Evolutionary conservation across 2,888 invertebrate genomes (phyloP).

Genomic region (Drosophila subsilvestris): DNA sequence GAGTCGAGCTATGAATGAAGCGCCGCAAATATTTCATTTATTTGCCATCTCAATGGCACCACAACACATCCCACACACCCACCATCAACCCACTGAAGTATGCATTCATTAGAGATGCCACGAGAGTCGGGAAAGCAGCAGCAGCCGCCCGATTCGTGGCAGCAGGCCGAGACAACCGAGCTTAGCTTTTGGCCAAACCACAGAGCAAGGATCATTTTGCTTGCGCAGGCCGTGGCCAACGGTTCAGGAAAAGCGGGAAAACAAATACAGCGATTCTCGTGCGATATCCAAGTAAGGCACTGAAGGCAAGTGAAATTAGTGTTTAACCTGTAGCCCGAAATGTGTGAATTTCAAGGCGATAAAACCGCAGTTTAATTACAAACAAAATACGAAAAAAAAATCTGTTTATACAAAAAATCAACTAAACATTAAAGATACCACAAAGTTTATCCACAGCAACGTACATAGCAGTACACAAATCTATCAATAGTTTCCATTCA

Average conservation of each 20-base stretch:
- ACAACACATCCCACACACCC: conserved; percentile 11
- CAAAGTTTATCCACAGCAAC: conserved; percentile 2
- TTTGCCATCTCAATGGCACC: conserved; percentile 61
- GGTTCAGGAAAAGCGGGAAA: conserved; percentile 62
- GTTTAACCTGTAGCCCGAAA: conserved; percentile 2
- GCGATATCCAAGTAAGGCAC: conserved; percentile 25
- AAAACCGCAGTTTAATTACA: conserved; percentile 40
- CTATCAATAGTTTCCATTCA: conserved; percentile 22
- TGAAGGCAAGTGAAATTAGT: conserved; percentile 18
- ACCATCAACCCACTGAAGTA: conserved; percentile 51
- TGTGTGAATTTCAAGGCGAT: conserved; percentile 2
- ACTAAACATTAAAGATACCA: conserved; percentile 11
- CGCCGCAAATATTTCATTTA: conserved; percentile 80
- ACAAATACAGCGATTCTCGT: conserved; percentile 32
- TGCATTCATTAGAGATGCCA: conserved; percentile 73
- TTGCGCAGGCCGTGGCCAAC: conserved; percentile 74
- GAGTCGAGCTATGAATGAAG: conserved; percentile 53
- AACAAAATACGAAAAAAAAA: conserved; percentile 14
- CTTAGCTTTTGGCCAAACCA: conserved; percentile 76
- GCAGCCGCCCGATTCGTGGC: not conserved
- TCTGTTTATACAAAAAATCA: conserved; percentile 28
- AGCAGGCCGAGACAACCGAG: conserved; percentile 64
- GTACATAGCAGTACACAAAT: conserved; percentile 14
- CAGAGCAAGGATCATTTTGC: conserved; percentile 82
- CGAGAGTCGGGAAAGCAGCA: conserved; percentile 25